Conservation (phyloP, 1,140 invertebrate species). For the Drosophila varians region DNA sequence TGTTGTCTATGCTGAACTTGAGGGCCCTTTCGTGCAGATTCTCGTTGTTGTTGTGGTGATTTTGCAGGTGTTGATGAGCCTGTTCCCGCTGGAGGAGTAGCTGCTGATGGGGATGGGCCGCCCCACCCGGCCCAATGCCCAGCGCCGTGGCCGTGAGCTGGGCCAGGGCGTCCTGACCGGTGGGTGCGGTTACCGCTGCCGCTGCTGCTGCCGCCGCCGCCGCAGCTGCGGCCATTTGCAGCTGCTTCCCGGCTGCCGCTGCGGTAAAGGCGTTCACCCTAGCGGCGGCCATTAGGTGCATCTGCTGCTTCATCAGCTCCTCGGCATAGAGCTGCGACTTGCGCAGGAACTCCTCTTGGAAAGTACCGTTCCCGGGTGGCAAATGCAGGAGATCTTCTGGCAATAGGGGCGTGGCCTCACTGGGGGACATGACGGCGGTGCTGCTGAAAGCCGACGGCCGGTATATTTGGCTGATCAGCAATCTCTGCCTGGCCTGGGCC, state of each 20-base stretch:
- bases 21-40: constrained; percentile 87
- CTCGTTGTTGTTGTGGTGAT: constrained; percentile 58
- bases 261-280: constrained; percentile 70
- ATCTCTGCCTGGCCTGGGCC: constrained; percentile 53
- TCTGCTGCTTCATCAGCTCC: constrained; percentile 83
- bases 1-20: constrained; percentile 97
- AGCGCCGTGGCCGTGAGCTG: constrained; percentile 69
- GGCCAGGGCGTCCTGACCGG: constrained; percentile 61
- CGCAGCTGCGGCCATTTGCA: constrained; percentile 68
- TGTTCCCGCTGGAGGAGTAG: constrained; percentile 43
- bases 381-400: constrained; percentile 4
- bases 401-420: background rate
- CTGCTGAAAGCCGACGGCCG: constrained; percentile 73
- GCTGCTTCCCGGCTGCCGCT: constrained; percentile 63
- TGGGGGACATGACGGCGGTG: constrained; percentile 38
- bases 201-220: constrained; percentile 60
- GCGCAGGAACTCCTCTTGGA: constrained; percentile 81
- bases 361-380: constrained; percentile 29
- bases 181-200: constrained; percentile 20
- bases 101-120: constrained; percentile 52
- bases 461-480: constrained; percentile 65
- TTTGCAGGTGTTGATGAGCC: constrained; percentile 35
- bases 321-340: constrained; percentile 83
- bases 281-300: constrained; percentile 82
- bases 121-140: constrained; percentile 41